Conservation (phyloP, 1,140 invertebrate genomes). For the Eumaeus atala region DNA sequence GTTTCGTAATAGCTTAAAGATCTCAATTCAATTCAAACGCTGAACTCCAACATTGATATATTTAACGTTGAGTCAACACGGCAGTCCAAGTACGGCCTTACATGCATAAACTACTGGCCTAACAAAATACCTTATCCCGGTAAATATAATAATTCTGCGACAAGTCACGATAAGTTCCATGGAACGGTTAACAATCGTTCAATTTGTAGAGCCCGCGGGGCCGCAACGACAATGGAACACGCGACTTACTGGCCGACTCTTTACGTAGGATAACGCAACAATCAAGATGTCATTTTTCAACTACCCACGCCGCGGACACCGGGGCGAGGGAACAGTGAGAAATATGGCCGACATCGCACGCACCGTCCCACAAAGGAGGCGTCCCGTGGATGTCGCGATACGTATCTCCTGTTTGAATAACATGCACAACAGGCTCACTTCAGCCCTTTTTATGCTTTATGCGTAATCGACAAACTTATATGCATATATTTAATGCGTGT, state of each 20-base stretch:
- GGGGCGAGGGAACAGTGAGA: constrained; percentile 49
- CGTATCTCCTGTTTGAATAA: constrained; percentile 52
- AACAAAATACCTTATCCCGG: constrained; percentile 47
- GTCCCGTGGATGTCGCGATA: constrained; percentile 54
- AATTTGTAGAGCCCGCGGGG: constrained; percentile 60
- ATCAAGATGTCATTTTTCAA: constrained; percentile 74
- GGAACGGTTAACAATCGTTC: constrained; percentile 69
- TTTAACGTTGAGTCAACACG: constrained; percentile 22
- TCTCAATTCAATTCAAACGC: constrained; percentile 25
- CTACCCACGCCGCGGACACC: constrained; percentile 68
- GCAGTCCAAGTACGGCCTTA: constrained; percentile 28
- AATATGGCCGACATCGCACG: constrained; percentile 68
- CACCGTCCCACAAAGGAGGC: constrained; percentile 58
- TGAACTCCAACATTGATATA: constrained; percentile 13
- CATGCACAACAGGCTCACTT: constrained; percentile 42
- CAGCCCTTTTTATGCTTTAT: constrained; percentile 41
- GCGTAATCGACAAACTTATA: constrained; percentile 24
- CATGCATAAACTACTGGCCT: constrained; percentile 35
- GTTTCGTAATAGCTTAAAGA: constrained; percentile 15
- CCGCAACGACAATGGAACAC: constrained; percentile 26
- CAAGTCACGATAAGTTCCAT: constrained; percentile 60
- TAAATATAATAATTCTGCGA: constrained; percentile 60
- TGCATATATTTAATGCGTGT: not conserved
- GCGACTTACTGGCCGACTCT: constrained; percentile 49
- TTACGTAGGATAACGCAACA: constrained; percentile 70